Base-by-base conservation (phyloP, 2,888 invertebrate species). In the Arctia plantaginis region DNA sequence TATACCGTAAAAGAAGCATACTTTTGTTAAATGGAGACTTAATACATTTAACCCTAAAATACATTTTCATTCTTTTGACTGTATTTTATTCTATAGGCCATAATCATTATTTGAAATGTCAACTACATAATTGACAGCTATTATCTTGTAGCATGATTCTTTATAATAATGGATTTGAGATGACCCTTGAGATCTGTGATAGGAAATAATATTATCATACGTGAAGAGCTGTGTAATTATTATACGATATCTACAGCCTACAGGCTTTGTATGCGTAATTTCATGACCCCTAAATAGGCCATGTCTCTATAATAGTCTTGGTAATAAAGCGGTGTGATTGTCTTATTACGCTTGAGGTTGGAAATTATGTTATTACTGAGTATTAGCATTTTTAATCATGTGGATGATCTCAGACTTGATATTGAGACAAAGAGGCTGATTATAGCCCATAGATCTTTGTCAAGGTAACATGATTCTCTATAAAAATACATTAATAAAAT, bases 151-250 rank as follows among this genome's bases (percentile, higher is more conserved):
- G 23, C 74, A 59, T 71, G 75, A 75, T 74, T 72, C 33, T 68
- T 68, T 33, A 75, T 80, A 81, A 79, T 83, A 55, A 75, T 39
- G 27, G 67, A 77, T 81, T 65, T 55, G 51, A 67, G 59, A 55
- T 59, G 77, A 74, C 74, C 59, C 66, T 64, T 64, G 39, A 82
- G 79, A 80, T 81, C 73, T 35, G 33, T 73, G 82, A 81, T 78
- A 81, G 47, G 70, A 71, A 39, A 66, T 77, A 75, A 84, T 80
- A n/a, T n/a, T 71, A 71, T 47, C 20, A 64, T 35, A 65, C 35
- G 41, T 66, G 55, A 69, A 30, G 47, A 44, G 73, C 70, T 35
- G 64, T 55, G 47, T 68, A 55, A 35, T 20, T 59, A 27, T 10
- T 44, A 55, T 47, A 62, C 62, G 1, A 41, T 39, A 33, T 33